Percentiles rank a stretch among this genome's conserved stretches.
Conservation (phyloP, 2,797 vertebrate genomes). For the Epinephelus coioides region DNA sequence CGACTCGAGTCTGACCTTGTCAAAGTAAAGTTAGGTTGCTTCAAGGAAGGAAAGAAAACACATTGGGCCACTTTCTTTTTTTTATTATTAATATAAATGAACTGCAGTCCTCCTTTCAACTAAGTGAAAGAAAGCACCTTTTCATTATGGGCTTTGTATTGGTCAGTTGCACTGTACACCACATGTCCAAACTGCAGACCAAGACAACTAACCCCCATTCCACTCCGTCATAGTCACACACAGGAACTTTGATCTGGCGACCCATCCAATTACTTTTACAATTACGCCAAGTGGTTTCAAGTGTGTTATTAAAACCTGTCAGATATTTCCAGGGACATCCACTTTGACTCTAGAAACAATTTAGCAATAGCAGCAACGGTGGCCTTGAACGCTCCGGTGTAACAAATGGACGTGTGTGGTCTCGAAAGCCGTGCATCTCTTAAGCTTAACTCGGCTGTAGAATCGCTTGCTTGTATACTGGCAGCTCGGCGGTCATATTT, state of each 20-base stretch:
- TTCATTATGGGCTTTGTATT: slow-evolving; percentile 22
- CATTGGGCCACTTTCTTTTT: neutral
- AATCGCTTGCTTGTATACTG: neutral
- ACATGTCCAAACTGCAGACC: neutral
- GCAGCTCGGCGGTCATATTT: neutral
- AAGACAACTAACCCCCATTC: slow-evolving; percentile 25
- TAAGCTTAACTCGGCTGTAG: neutral
- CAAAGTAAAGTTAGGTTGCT: neutral
- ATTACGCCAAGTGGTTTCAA: slow-evolving; percentile 57
- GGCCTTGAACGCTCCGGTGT: slow-evolving; percentile 17
- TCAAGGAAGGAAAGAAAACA: neutral
- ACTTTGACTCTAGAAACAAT: slow-evolving; percentile 40
- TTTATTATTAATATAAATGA: neutral
- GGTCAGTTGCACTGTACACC: slow-evolving; percentile 5
- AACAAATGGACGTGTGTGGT: slow-evolving; percentile 33
- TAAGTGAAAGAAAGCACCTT: slow-evolving; percentile 10
- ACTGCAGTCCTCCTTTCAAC: slow-evolving; percentile 1
- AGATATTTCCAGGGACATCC: slow-evolving; percentile 49
- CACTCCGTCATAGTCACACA: slow-evolving; percentile 26
- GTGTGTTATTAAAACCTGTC: slow-evolving; percentile 45
- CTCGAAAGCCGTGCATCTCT: slow-evolving; percentile 21
- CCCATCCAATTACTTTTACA: slow-evolving; percentile 50
- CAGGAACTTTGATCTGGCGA: slow-evolving; percentile 48
- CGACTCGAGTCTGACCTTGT: slow-evolving; percentile 3
- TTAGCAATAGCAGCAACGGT: slow-evolving; percentile 19